A percentile compares a stretch with the other conserved stretches of the same genome.
Conservation (phyloP, 2,113 vertebrate genomes). For the Pagrus major region DNA sequence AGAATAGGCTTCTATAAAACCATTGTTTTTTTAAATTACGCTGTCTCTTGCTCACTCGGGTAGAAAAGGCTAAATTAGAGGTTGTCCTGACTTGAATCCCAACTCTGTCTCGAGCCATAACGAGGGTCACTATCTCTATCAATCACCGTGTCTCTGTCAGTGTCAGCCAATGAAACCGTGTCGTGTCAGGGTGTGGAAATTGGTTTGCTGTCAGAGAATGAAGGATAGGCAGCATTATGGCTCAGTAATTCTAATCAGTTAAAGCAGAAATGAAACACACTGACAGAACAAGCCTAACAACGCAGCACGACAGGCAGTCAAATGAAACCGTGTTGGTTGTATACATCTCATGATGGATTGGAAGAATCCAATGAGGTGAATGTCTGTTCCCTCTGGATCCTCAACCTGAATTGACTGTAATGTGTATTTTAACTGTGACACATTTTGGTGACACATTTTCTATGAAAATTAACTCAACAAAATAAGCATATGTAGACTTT, state of each 20-base stretch:
- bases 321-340: background rate
- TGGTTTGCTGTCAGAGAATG: slow-evolving; percentile 10
- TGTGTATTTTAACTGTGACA: no score
- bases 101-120: background rate
- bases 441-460: background rate
- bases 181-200: slow-evolving; percentile 12
- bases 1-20: background rate
- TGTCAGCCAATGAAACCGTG: background rate
- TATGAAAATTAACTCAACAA: background rate
- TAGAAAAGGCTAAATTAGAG: background rate
- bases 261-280: slow-evolving; percentile 5
- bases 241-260: slow-evolving; percentile 35
- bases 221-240: background rate
- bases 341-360: background rate
- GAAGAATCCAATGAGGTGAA: background rate
- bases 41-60: background rate
- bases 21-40: background rate
- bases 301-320: background rate
- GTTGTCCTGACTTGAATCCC: background rate
- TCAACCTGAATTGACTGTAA: background rate
- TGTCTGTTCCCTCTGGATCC: background rate
- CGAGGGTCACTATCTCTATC: background rate
- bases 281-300: background rate
- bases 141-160: slow-evolving; percentile 19
- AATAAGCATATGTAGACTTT: background rate